These are phyloP conservation scores for Sorex fumeus DNA, from an alignment of 2,113 vertebrate genomes.

Conservation along the genomic window DNA sequence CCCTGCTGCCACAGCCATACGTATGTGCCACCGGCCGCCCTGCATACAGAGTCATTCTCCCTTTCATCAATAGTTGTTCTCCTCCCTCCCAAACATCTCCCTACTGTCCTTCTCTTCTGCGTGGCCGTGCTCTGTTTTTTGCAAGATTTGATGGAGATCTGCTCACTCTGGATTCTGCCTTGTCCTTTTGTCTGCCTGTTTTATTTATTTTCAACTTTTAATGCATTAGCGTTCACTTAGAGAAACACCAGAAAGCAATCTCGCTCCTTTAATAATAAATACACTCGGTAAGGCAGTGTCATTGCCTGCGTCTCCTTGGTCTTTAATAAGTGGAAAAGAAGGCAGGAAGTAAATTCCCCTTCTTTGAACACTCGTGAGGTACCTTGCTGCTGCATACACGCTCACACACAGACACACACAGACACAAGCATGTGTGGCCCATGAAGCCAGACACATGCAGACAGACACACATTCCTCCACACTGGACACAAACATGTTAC, in stretches of 20 bases:
- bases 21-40: background rate
- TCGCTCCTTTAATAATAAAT: slow-evolving; percentile 77
- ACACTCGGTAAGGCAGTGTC: background rate
- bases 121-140: background rate
- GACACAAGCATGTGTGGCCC: background rate
- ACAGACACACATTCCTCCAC: background rate
- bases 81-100: background rate
- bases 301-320: background rate
- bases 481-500: background rate
- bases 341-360: background rate
- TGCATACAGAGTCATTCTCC: background rate
- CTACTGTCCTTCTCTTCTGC: background rate
- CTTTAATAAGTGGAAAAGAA: background rate
- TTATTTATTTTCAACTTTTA: slow-evolving; percentile 73
- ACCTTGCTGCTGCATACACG: background rate
- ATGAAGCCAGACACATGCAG: background rate
- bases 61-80: background rate
- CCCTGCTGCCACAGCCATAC: background rate
- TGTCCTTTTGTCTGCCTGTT: slow-evolving; percentile 62
- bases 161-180: background rate
- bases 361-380: background rate
- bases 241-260: slow-evolving; percentile 70
- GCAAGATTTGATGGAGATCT: background rate
- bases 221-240: slow-evolving; percentile 63
- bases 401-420: background rate